These are phyloP conservation scores for Trachythela sp. DNA, from an alignment of 64 coral and sea anemone species.

Conservation along the genomic window DNA sequence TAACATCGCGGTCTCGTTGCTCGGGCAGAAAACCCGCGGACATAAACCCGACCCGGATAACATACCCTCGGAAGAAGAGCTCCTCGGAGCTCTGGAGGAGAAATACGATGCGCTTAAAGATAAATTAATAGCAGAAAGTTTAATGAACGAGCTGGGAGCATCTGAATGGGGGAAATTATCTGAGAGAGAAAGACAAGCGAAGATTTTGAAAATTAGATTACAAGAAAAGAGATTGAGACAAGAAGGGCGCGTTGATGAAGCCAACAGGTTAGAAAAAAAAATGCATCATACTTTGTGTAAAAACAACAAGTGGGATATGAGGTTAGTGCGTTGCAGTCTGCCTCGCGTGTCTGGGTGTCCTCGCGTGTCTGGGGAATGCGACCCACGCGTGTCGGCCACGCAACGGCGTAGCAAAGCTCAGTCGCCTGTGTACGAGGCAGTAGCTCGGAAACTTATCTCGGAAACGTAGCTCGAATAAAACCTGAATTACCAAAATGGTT, in stretches of 20 bases:
- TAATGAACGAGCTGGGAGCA: constrained; percentile 90
- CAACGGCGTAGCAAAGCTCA: no score
- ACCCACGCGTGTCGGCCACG: no score
- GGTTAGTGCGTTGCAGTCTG: no score
- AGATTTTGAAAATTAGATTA: constrained; percentile 72
- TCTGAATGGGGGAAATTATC: constrained; percentile 76
- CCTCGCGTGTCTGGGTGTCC: no score
- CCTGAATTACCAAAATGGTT: no score
- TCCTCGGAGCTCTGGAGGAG: constrained; percentile 81
- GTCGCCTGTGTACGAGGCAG: no score
- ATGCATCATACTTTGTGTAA: neutral
- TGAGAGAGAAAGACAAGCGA: constrained; percentile 77
- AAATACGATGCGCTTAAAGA: constrained; percentile 96
- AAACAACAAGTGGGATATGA: no score
- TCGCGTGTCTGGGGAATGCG: no score
- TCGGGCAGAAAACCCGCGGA: constrained; percentile 60
- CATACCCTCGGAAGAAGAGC: constrained; percentile 66
- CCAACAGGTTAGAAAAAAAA: constrained; percentile 53
- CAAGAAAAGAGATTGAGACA: constrained; percentile 84
- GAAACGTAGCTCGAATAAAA: no score
- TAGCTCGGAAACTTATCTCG: no score
- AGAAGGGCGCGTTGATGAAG: constrained; percentile 89
- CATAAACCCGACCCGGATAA: constrained; percentile 11
- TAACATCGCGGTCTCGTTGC: constrained; percentile 69
- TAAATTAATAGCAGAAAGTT: constrained; percentile 72